Percentiles rank a stretch among this genome's conserved stretches.
phyloP scores from a whole-genome alignment of 2,797 vertebrate species.

The Argyrosomus regius region DNA sequence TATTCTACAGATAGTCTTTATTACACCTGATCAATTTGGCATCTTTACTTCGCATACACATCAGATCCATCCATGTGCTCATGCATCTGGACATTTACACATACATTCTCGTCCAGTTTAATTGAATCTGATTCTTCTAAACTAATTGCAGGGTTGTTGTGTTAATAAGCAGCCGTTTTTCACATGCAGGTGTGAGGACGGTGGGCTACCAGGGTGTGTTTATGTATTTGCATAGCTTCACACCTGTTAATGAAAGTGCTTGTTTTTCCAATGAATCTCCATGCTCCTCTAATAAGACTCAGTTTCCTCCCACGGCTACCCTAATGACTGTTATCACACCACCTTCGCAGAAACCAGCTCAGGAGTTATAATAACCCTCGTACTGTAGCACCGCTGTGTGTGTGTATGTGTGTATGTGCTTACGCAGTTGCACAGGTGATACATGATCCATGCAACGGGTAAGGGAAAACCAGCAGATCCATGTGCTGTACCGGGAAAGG shows the following conservation, averaged over 20 bases:
- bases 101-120: slow-evolving; percentile 47
- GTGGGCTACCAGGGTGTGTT: slow-evolving; percentile 69
- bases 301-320: slow-evolving; percentile 82
- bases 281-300: slow-evolving; percentile 81
- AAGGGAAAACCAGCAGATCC: slow-evolving; percentile 49
- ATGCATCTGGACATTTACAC: slow-evolving; percentile 46
- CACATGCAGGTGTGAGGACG: slow-evolving; percentile 73
- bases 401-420: slow-evolving; percentile 29
- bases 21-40: neutral
- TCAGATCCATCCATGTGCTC: neutral
- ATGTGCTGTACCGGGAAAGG: slow-evolving; percentile 23
- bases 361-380: slow-evolving; percentile 81
- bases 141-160: slow-evolving; percentile 77
- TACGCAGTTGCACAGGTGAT: slow-evolving; percentile 66
- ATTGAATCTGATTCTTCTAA: slow-evolving; percentile 58
- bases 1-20: neutral
- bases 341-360: slow-evolving; percentile 70
- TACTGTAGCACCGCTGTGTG: slow-evolving; percentile 43
- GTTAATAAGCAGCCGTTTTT: slow-evolving; percentile 78
- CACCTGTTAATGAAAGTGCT: slow-evolving; percentile 84
- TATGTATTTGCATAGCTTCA: slow-evolving; percentile 81
- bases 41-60: neutral
- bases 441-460: slow-evolving; percentile 39
- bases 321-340: slow-evolving; percentile 89
- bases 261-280: slow-evolving; percentile 81